Base-by-base conservation (phyloP, 2,113 vertebrate genomes). In the Hemicordylus capensis region DNA sequence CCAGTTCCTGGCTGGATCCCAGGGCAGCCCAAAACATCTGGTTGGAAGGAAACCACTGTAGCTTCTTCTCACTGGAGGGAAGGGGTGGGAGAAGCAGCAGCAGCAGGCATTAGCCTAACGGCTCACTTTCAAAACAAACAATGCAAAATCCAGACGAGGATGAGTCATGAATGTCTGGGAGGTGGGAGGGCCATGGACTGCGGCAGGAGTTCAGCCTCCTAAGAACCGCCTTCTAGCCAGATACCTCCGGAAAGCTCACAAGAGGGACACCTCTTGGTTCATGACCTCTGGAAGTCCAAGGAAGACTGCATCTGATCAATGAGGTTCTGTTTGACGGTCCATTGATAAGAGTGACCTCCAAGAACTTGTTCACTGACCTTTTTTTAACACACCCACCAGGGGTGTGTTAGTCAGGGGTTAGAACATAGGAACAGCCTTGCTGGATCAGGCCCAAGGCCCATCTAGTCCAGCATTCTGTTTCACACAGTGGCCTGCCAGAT, bases 41-140 rank as follows among this genome's bases (percentile, higher is more conserved):
- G 39, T 7, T 19, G 15, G 14, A 19, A 67, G 64, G 51, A 58
- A 20, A 34, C 15, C 4, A 0, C 14, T 1, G 3, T 0, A 4
- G 64, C 42, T n/a, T 11, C 61, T 76, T 51, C 59, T 70, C 81
- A 3, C 56, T 11, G 8, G 4, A 19, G 8, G 12, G 19, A 48
- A n/a, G 54, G 67, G 51, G 54, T 51, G 42, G n/a, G 37, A 42
- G 26, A 69, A 39, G 22, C 8, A 12, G 8, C 11, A 4, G 26
- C 2, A 15, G 14, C 12, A 10, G n/a, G n/a, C n/a, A 69, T 37
- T 39, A 39, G 34, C 66, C 37, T 31, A 69, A 28, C 12, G 20
- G 4, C 67, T 15, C 22, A 1, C 3, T n/a, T 72, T 19, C 34
- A 7, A 61, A 58, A 46, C 34, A 39, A 26, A 69, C 64, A 46